Conservation (phyloP, 2,113 vertebrate species). For the Chloebia gouldiae region DNA sequence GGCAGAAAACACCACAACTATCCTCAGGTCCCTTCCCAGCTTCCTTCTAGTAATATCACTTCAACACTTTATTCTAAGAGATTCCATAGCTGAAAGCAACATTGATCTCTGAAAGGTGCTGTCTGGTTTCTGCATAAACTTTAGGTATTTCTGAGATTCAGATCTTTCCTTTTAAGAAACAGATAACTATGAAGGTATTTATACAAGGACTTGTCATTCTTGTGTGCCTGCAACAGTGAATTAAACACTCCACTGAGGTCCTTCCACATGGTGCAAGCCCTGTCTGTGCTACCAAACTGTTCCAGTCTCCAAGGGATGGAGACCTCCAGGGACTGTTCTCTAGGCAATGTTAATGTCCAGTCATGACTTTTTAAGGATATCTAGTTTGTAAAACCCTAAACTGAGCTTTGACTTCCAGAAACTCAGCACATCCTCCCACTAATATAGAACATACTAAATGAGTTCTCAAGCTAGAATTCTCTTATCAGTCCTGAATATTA, state of each 20-base stretch:
- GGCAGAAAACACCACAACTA: background rate
- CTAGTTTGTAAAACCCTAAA: background rate
- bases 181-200: background rate
- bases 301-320: background rate
- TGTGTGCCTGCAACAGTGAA: fast-evolving
- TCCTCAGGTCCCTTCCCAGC: background rate
- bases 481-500: background rate
- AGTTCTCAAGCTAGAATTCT: background rate
- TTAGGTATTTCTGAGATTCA: background rate
- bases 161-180: background rate
- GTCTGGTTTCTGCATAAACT: background rate
- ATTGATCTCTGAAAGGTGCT: background rate
- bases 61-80: background rate
- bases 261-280: background rate
- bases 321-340: background rate
- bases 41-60: background rate
- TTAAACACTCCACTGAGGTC: background rate
- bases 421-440: background rate
- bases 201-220: background rate
- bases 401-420: background rate
- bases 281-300: background rate
- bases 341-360: fast-evolving
- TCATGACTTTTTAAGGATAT: background rate
- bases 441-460: background rate
- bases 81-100: background rate